Evolutionary conservation across 2,797 vertebrate species (phyloP).

Genomic region (Sebastes reedi): DNA sequence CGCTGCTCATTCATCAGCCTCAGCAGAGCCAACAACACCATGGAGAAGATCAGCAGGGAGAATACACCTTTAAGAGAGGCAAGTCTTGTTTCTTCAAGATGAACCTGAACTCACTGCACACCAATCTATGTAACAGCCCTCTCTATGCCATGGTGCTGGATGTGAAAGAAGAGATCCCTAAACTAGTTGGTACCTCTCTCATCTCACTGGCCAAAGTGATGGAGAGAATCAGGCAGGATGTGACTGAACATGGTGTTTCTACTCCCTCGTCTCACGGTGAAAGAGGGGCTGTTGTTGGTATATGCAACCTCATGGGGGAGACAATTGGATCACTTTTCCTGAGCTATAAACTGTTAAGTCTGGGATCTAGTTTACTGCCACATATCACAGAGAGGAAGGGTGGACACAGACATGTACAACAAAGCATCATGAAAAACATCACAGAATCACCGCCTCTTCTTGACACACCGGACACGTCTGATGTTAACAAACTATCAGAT

Average conservation of each 20-base stretch:
- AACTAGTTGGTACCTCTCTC: constrained; percentile 80
- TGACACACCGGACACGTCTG: not conserved
- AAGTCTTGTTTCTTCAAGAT: constrained; percentile 91
- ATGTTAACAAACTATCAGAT: not conserved
- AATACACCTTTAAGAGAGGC: constrained; percentile 84
- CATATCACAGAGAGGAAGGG: constrained; percentile 51
- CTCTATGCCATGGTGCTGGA: constrained; percentile 84
- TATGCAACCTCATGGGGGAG: constrained; percentile 78
- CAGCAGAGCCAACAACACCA: not conserved
- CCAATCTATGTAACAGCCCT: constrained; percentile 75
- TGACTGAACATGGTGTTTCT: constrained; percentile 49
- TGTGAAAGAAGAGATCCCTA: constrained; percentile 74
- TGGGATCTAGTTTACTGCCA: constrained; percentile 74
- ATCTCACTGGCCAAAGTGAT: constrained; percentile 75
- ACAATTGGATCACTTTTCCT: constrained; percentile 81
- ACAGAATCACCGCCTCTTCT: not conserved
- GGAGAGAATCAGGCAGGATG: constrained; percentile 70
- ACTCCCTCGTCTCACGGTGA: constrained; percentile 70
- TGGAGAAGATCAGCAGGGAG: not conserved
- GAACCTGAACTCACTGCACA: constrained; percentile 69
- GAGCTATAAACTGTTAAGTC: constrained; percentile 83
- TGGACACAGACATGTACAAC: not conserved
- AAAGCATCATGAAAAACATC: not conserved
- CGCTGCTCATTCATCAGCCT: constrained; percentile 79
- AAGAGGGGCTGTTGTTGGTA: constrained; percentile 54